A percentile compares a stretch with the other conserved stretches of the same genome.
These are phyloP conservation scores for Zaprionus ghesquierei DNA, from an alignment of 1,140 invertebrate species.

Conservation along the genomic window DNA sequence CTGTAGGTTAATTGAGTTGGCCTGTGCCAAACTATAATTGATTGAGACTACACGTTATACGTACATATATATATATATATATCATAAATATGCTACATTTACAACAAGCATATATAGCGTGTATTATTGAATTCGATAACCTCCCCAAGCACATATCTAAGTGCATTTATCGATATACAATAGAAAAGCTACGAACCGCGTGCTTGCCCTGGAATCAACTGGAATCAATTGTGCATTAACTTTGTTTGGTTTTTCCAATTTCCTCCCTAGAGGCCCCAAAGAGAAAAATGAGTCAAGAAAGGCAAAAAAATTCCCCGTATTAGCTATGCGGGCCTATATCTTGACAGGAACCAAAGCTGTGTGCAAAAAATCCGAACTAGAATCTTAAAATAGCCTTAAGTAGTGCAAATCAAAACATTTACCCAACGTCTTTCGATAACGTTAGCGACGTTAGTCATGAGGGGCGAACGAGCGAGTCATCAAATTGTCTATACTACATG, in stretches of 20 bases:
- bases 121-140: too few relatives aligned
- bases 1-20: not conserved
- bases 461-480: too few relatives aligned
- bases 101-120: not conserved
- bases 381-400: not conserved
- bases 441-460: not conserved
- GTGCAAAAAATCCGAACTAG: not conserved
- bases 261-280: too few relatives aligned
- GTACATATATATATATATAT: not conserved
- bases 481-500: too few relatives aligned
- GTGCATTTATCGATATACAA: too few relatives aligned
- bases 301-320: not conserved
- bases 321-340: not conserved
- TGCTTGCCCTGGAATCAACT: not conserved
- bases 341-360: constrained; percentile 6
- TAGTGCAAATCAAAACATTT: not conserved
- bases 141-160: too few relatives aligned
- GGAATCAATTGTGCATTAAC: not conserved
- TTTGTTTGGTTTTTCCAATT: not conserved
- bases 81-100: not conserved
- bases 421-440: not conserved
- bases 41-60: not conserved
- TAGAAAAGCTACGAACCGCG: too few relatives aligned
- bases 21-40: not conserved
- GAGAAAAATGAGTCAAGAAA: not conserved